Percentiles rank a stretch among this genome's conserved stretches.
These are phyloP conservation scores for Cygnus atratus DNA, from an alignment of 2,113 vertebrate species.

Conservation along the genomic window DNA sequence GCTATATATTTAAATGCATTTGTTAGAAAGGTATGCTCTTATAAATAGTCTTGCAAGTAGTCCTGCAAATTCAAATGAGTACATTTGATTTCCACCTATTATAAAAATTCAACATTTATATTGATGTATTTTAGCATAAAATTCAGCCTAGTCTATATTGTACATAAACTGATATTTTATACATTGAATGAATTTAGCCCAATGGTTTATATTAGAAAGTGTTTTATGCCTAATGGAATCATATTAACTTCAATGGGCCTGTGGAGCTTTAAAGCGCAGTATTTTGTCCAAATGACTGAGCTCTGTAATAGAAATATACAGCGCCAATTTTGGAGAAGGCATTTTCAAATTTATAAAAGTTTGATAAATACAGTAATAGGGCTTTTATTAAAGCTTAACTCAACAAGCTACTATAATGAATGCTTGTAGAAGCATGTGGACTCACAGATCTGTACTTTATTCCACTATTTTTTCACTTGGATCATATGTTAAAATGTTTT, in stretches of 20 bases:
- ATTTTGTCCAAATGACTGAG: slow-evolving; percentile 40
- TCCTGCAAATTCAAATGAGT: background rate
- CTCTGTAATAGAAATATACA: slow-evolving; percentile 15
- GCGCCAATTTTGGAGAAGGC: slow-evolving; percentile 15
- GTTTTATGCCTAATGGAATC: slow-evolving; percentile 23
- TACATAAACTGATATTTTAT: slow-evolving; percentile 10
- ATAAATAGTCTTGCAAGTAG: background rate
- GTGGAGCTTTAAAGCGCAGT: slow-evolving; percentile 17
- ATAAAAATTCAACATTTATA: slow-evolving; percentile 7
- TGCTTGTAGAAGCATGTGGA: background rate
- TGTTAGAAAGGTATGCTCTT: background rate
- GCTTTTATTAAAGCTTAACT: slow-evolving; percentile 43
- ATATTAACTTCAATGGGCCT: slow-evolving; percentile 24
- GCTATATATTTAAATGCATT: background rate
- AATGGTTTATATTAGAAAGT: background rate
- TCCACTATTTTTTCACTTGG: background rate
- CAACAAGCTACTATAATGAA: slow-evolving; percentile 4
- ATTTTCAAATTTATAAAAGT: slow-evolving; percentile 12
- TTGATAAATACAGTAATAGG: slow-evolving; percentile 32
- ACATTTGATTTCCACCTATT: slow-evolving; percentile 25
- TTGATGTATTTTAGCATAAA: slow-evolving; percentile 7
- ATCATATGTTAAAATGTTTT: background rate
- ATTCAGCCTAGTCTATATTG: slow-evolving; percentile 1
- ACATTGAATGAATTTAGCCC: background rate
- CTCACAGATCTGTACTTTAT: background rate